Evolutionary conservation across 2,888 invertebrate genomes (phyloP).

Genomic region (Pegoplata infirma): DNA sequence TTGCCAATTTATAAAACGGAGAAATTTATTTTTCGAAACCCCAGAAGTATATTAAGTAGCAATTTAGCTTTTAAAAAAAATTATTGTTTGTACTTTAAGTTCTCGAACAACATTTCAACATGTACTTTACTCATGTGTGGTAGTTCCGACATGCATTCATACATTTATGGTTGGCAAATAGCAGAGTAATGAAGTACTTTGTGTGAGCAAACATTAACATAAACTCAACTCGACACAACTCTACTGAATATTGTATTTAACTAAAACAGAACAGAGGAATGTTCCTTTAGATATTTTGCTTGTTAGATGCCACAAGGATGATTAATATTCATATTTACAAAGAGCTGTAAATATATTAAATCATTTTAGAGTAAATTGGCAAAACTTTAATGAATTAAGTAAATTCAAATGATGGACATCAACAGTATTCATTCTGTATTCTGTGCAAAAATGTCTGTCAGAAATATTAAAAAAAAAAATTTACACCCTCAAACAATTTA

Average conservation of each 20-base stretch:
- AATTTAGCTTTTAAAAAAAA: not conserved
- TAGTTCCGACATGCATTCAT: not conserved
- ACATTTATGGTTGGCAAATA: constrained; percentile 28
- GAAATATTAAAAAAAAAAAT: too few relatives aligned
- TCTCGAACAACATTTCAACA: too few relatives aligned
- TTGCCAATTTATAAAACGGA: constrained; percentile 1
- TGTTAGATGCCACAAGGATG: not conserved
- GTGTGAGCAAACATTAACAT: constrained; percentile 34
- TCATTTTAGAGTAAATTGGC: too few relatives aligned
- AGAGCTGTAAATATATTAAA: not conserved
- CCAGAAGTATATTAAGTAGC: not conserved
- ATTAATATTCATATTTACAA: constrained; percentile 17
- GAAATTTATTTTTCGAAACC: not conserved
- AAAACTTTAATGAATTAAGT: too few relatives aligned
- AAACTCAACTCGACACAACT: not conserved
- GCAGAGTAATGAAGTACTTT: constrained; percentile 44
- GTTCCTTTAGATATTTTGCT: constrained; percentile 6
- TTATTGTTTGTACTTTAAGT: not conserved
- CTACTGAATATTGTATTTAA: constrained; percentile 21
- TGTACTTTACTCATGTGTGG: too few relatives aligned
- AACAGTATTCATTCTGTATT: too few relatives aligned
- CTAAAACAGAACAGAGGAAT: constrained; percentile 15
- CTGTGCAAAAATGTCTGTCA: too few relatives aligned
- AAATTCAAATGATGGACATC: too few relatives aligned
- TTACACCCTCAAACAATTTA: too few relatives aligned